Conservation (phyloP, 2,888 invertebrate genomes). For the Apomyelois bistriatella region DNA sequence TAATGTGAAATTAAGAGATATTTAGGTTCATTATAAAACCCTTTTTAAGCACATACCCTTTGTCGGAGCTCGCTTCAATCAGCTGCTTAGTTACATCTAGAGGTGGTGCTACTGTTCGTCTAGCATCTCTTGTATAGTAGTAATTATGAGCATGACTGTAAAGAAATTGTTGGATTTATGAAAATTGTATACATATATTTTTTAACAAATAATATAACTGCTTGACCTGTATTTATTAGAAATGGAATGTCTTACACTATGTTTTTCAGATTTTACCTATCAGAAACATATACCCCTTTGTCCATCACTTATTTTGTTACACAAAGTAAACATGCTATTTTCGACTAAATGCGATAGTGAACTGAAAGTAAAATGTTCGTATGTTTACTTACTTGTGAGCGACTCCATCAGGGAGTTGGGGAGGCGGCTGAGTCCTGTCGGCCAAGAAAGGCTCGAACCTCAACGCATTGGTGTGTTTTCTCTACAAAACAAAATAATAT, state of each 20-base stretch:
- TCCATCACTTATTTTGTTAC: no score
- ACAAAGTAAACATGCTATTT: no score
- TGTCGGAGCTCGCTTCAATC: slow-evolving; percentile 61
- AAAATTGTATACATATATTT: no score
- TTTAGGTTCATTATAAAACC: no score
- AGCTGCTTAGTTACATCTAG: slow-evolving; percentile 65
- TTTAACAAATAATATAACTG: no score
- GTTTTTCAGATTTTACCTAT: no score
- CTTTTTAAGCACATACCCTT: slow-evolving; percentile 43
- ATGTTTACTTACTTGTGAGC: slow-evolving; percentile 78
- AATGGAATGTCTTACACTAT: no score
- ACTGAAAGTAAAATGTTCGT: background rate
- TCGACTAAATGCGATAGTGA: no score
- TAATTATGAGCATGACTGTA: slow-evolving; percentile 87
- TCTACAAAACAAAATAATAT: slow-evolving; percentile 57
- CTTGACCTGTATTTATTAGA: no score
- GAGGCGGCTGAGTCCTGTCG: slow-evolving; percentile 89
- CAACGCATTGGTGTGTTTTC: slow-evolving; percentile 80
- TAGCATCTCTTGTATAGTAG: slow-evolving; percentile 90
- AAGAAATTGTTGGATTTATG: no score
- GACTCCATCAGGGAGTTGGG: slow-evolving; percentile 90
- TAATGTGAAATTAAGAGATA: no score
- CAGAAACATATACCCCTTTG: no score
- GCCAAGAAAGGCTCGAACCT: slow-evolving; percentile 84
- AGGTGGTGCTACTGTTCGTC: slow-evolving; percentile 88